Evolutionary conservation across 2,888 invertebrate genomes (phyloP).

Genomic region (Apomyelois bistriatella): DNA sequence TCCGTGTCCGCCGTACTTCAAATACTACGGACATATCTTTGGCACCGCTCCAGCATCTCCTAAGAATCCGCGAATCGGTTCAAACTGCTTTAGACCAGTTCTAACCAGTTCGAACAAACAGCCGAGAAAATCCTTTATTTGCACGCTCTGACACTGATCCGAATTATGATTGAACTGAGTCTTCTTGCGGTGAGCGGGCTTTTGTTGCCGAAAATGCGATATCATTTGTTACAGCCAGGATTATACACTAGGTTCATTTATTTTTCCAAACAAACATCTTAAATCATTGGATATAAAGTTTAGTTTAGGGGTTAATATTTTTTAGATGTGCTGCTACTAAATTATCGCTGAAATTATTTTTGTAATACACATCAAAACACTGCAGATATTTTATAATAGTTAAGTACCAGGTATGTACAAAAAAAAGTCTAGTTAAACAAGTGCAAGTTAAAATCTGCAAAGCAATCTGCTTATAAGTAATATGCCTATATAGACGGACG

Average conservation of each 20-base stretch:
- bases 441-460: too few species aligned
- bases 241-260: neutral
- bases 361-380: too few species aligned
- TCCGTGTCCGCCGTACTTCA: constrained; percentile 36
- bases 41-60: constrained; percentile 41
- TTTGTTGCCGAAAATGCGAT: constrained; percentile 26
- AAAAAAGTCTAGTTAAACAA: too few species aligned
- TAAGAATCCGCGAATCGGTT: constrained; percentile 16
- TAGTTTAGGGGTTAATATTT: neutral
- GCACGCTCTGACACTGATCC: constrained; percentile 35
- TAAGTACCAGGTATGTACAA: too few species aligned
- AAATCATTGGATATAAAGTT: neutral
- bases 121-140: constrained; percentile 28
- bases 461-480: too few species aligned
- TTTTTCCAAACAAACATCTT: neutral
- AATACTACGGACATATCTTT: constrained; percentile 46
- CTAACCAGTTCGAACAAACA: constrained; percentile 20
- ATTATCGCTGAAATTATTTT: too few species aligned
- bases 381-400: too few species aligned
- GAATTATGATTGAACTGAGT: constrained; percentile 35
- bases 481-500: too few species aligned
- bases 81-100: constrained; percentile 16
- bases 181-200: constrained; percentile 16
- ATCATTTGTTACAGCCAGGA: constrained; percentile 22
- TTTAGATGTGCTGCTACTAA: too few species aligned